Base-by-base conservation (phyloP, 2,888 invertebrate species). In the Eueremaeus valkanovi region DNA sequence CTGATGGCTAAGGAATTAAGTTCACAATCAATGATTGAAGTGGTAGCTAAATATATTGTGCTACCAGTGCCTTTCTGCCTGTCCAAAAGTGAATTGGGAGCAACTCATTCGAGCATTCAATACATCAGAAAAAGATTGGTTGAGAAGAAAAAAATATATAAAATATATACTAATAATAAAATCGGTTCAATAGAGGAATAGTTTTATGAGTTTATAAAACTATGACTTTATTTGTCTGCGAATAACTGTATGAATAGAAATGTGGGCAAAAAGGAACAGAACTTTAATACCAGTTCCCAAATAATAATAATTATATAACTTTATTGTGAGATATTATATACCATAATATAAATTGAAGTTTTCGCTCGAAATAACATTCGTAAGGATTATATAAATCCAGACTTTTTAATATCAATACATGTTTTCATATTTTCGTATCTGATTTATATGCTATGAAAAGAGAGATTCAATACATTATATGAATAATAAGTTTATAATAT, bases 141-240 rank as follows among this genome's bases (percentile, higher is more conserved):
- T n/a, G 24, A 24, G 33, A 63, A 63, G 61, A 61, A 16, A 61
- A 61, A 61, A 61, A 61, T 16, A n/a, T 18, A 51, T 51, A 33
- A n/a, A n/a, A 33, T 18, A n/a, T n/a, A n/a, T n/a, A n/a, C n/a
- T n/a, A 63, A 27, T 27, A 55, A 27, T 27, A 55, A 55, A 55
- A 27, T 11, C 18, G 51, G 18, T 51, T 51, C 18, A n/a, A n/a
- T n/a, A 8, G 24, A 45, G 16, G 6, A 16, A n/a, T n/a, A n/a
- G n/a, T 55, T 55, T 55, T 55, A 55, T 55, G 55, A 27, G 55
- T 55, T 55, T 55, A 55, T 55, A 55, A 55, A 55, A 55, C 55
- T 55, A 55, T 55, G 55, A 55, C 24, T 55, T 55, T 55, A 55
- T 55, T 55, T 55, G 27, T 16, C 55, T 55, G 24, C 27, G 5